Percentiles rank a stretch among this genome's conserved stretches.
phyloP scores from a whole-genome alignment of 2,888 invertebrate genomes.

The Stenotaenia linearis region DNA sequence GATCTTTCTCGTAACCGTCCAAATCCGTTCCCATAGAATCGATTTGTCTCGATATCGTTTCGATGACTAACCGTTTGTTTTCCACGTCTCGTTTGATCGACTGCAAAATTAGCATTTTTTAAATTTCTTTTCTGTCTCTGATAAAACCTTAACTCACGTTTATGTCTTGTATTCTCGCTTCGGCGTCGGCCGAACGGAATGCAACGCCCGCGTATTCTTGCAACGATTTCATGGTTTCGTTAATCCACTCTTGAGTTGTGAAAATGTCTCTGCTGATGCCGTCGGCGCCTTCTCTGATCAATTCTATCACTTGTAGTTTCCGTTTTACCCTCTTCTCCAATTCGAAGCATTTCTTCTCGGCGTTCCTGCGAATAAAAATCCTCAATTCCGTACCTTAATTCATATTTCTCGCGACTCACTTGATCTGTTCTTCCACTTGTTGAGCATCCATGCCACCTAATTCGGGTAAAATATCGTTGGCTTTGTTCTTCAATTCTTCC shows the following conservation, averaged over 20 bases:
- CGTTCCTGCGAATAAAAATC: conserved; percentile 39
- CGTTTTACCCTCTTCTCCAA: conserved; percentile 76
- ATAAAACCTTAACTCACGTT: conserved; percentile 33
- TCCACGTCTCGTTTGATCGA: conserved; percentile 75
- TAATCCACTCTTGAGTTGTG: conserved; percentile 67
- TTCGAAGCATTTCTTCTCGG: conserved; percentile 77
- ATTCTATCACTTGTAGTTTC: conserved; percentile 72
- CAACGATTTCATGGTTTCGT: conserved; percentile 52
- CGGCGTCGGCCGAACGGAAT: conserved; percentile 64
- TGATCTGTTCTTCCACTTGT: conserved; percentile 80
- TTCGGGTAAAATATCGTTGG: conserved; percentile 37
- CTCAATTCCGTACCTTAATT: too few relatives aligned
- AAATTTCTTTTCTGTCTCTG: neutral
- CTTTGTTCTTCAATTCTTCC: conserved; percentile 37
- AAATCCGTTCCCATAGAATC: conserved; percentile 77
- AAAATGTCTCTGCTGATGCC: conserved; percentile 73
- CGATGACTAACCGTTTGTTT: conserved; percentile 72
- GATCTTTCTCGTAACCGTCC: conserved; percentile 74
- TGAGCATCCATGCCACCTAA: conserved; percentile 73
- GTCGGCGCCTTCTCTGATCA: conserved; percentile 75
- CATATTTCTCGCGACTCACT: too few relatives aligned
- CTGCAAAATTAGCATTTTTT: conserved; percentile 42
- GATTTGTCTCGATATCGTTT: conserved; percentile 75
- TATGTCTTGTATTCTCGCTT: conserved; percentile 50
- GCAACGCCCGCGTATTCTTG: conserved; percentile 58